Evolutionary conservation across 2,113 vertebrate species (phyloP), one percentile per base, ranked within the genome.

Genomic region (Tauraco erythrolophus): DNA sequence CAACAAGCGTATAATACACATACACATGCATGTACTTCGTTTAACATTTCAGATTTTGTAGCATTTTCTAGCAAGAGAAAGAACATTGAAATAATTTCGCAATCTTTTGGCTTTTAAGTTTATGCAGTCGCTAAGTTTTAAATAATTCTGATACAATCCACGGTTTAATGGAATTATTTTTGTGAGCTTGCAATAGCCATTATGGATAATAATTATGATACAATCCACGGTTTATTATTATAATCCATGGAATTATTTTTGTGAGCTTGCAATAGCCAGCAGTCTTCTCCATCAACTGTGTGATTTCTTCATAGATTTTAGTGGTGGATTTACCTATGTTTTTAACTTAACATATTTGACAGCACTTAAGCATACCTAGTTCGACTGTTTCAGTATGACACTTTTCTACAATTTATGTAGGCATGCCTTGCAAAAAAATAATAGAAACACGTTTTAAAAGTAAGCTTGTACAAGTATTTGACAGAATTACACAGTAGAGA

Each of bases 331-430:
- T 74, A 51, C 31, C n/a, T 50, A 18, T 0, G 0, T 53, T 69
- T 78, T 58, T 35, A 58, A 39, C 24, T 57, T 62, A 12, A 10
- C 3, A 0, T 68, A 10, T 57, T 65, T 85, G 53, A 41, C 39
- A 79, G 39, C 50, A 22, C 14, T 89, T 61, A 41, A 48, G 16
- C 33, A 35, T 46, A 71, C 35, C 17, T 85, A 53, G 35, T 66
- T 84, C 0, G 0, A 8, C 30, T 69, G 11, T 87, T 85, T 45
- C 57, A 28, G n/a, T 77, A 2, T 57, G 46, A 76, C 18, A 7
- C 16, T 74, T 72, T n/a, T 37, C 39, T 58, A 30, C 25, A 28
- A 6, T 76, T 72, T 35, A 17, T 54, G 10, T 60, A 61, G 75
- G 17, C 5, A 10, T 86, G 22, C 15, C 41, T 65, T 86, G 45